These are phyloP conservation scores for Hyalella azteca DNA, from an alignment of 2,888 invertebrate species.

Conservation along the genomic window DNA sequence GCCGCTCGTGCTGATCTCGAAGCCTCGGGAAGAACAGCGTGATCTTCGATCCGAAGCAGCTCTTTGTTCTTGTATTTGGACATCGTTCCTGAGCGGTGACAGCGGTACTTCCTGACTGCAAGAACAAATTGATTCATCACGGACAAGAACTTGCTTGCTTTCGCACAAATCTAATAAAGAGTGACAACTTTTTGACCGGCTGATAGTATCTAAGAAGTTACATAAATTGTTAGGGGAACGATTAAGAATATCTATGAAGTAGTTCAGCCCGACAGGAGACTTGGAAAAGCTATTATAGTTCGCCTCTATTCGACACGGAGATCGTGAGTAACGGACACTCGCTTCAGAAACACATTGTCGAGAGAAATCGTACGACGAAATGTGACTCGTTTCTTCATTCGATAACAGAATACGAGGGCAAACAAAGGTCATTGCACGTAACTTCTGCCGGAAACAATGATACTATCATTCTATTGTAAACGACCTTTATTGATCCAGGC, in stretches of 20 bases:
- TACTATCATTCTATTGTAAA: too few relatives aligned
- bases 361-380: background rate
- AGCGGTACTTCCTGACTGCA: background rate
- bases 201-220: background rate
- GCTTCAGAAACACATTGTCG: background rate
- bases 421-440: background rate
- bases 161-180: background rate
- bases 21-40: background rate
- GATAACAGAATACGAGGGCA: background rate
- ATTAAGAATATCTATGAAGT: background rate
- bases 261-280: background rate
- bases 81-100: background rate
- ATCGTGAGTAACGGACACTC: too few relatives aligned
- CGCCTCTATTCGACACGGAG: background rate
- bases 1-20: conserved; percentile 28
- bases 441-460: too few relatives aligned
- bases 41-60: background rate
- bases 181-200: background rate
- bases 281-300: background rate
- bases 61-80: background rate
- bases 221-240: background rate
- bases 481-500: too few relatives aligned
- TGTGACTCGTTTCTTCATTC: background rate
- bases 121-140: background rate
- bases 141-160: background rate